Conservation (phyloP, 2,888 invertebrate genomes). For the Epistrophella euchroma region DNA sequence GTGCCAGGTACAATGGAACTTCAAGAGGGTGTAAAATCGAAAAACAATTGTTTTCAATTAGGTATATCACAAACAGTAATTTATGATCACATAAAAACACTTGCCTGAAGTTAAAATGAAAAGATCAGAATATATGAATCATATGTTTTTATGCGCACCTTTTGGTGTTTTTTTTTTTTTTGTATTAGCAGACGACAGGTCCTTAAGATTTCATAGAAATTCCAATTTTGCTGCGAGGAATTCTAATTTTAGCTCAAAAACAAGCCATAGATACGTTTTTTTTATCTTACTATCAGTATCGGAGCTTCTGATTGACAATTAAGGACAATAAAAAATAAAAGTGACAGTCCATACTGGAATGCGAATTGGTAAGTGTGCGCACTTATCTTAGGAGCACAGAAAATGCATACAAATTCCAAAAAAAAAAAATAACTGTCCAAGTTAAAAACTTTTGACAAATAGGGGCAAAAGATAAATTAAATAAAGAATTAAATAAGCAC, state of each 20-base stretch:
- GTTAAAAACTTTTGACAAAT: constrained; percentile 64
- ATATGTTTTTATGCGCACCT: neutral
- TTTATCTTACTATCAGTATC: constrained; percentile 18
- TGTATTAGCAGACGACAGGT: neutral
- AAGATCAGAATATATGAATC: neutral
- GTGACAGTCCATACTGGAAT: constrained; percentile 35
- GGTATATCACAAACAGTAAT: constrained; percentile 64
- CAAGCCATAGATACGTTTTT: constrained; percentile 39
- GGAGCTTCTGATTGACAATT: constrained; percentile 52
- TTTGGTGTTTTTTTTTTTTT: neutral
- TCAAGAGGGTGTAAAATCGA: constrained; percentile 71
- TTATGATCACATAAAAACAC: constrained; percentile 65
- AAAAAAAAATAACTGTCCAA: constrained; percentile 69
- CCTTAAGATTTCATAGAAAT: neutral
- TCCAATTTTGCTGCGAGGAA: constrained; percentile 30
- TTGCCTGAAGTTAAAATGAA: constrained; percentile 53
- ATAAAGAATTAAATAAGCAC: constrained; percentile 31
- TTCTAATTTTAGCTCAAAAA: neutral
- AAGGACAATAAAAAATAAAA: constrained; percentile 48
- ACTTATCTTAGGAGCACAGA: constrained; percentile 57
- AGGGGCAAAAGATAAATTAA: constrained; percentile 53
- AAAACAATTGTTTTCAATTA: constrained; percentile 70
- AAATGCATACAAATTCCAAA: constrained; percentile 67
- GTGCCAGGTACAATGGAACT: constrained; percentile 69
- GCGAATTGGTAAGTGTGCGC: constrained; percentile 56